Percentiles rank a stretch among this genome's conserved stretches.
phyloP scores from a whole-genome alignment of 2,888 invertebrate species.

The Pseudococcus jackbeardsleyi region DNA sequence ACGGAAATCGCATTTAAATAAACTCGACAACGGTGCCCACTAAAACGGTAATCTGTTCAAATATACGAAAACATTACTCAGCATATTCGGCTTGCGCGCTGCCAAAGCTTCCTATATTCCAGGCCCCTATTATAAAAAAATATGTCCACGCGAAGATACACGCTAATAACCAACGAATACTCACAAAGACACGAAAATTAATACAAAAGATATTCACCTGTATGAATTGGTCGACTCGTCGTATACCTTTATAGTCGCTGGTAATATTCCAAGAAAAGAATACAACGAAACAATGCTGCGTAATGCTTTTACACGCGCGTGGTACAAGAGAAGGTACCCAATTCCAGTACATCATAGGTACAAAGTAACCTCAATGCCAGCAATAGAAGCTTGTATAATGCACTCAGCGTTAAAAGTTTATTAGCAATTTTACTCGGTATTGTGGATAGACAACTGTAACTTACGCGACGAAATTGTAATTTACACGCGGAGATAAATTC shows the following conservation, averaged over 20 bases:
- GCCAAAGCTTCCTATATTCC: not conserved
- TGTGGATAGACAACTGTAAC: not conserved
- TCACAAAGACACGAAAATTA: constrained; percentile 20
- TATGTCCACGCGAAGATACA: constrained; percentile 54
- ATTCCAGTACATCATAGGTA: not conserved
- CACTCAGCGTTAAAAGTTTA: not conserved
- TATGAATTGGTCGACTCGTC: not conserved
- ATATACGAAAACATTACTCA: constrained; percentile 56
- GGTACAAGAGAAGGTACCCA: not conserved
- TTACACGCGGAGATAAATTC: not conserved
- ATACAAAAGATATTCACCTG: constrained; percentile 31
- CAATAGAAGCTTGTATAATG: not conserved
- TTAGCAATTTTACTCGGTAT: not conserved
- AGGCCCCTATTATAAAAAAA: not conserved
- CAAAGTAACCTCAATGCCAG: not conserved
- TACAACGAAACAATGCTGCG: constrained; percentile 3
- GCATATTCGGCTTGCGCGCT: not conserved
- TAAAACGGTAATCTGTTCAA: constrained; percentile 16
- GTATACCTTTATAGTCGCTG: not conserved
- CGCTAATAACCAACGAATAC: constrained; percentile 27
- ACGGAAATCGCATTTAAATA: constrained; percentile 28
- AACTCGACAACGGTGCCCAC: constrained; percentile 20
- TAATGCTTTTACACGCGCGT: constrained; percentile 30
- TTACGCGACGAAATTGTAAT: not conserved
- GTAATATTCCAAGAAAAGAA: not conserved